Evolutionary conservation across 2,113 vertebrate genomes (phyloP), one percentile per base, ranked within the genome.

Genomic region (Spizaetus ornatus): DNA sequence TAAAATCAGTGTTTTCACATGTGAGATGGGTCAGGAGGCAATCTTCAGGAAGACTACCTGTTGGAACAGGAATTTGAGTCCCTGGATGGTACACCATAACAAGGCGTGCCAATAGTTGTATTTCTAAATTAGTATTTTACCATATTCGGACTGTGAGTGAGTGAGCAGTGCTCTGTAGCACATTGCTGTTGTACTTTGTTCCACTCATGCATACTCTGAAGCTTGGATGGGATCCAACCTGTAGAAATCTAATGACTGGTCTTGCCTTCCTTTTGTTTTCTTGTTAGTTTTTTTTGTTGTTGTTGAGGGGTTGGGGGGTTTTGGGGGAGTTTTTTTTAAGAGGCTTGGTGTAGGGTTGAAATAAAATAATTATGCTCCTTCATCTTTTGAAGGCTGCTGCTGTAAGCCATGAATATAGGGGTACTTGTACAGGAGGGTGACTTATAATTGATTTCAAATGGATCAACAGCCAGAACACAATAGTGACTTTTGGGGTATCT

Each of bases 91-190:
- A 18, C 27, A 5, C 48, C 13, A 2, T 21, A 31, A 22, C 9
- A 22, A 55, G 15, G 21, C 12, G 66, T 65, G 12, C 29, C 40
- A 29, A 0, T 11, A 8, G 15, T 6, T 74, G 20, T 56, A 10
- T 29, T 74, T 53, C 43, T 25, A 1, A 67, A n/a, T 5, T 21
- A 23, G 18, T 21, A 0, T 63, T 82, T 81, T 16, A 4, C 32
- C 16, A 0, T 12, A 0, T 25, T 47, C 2, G 6, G 47, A 3
- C 65, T 11, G 61, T 5, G 34, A 34, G 61, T 7, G 73, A 43
- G 74, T 1, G 6, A n/a, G 25, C 63, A 19, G 82, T 3, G 59
- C 85, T 47, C 22, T 29, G 61, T 8, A n/a, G 55, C 38, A 11
- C 3, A 0, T 12, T 43, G 72, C 53, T 82, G 18, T 14, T 96